Percentiles rank a stretch among this genome's conserved stretches.
These are phyloP conservation scores for Desoria tigrina DNA, from an alignment of 2,888 invertebrate genomes.

Conservation along the genomic window DNA sequence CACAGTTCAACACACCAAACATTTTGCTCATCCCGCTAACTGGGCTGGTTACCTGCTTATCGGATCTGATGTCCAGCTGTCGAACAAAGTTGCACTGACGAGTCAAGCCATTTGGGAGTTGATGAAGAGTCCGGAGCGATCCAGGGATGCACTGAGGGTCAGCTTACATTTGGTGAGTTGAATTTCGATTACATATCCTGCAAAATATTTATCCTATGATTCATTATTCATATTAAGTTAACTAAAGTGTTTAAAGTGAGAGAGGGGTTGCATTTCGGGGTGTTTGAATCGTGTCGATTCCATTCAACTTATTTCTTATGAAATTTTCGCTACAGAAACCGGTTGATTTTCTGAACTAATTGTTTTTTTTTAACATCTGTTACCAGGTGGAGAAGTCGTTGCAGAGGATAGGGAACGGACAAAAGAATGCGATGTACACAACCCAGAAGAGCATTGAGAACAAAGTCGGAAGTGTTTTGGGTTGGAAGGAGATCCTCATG, in stretches of 20 bases:
- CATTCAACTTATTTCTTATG: no score
- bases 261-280: no score
- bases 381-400: slow-evolving; percentile 80
- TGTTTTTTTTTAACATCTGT: no score
- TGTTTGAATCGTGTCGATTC: no score
- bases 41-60: slow-evolving; percentile 92
- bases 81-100: slow-evolving; percentile 93
- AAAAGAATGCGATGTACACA: slow-evolving; percentile 97
- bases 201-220: not conserved
- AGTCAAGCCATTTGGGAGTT: slow-evolving; percentile 90
- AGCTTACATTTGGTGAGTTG: slow-evolving; percentile 72
- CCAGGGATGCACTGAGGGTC: slow-evolving; percentile 87
- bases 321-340: not conserved
- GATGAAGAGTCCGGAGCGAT: slow-evolving; percentile 82
- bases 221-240: not conserved
- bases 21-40: slow-evolving; percentile 90
- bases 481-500: slow-evolving; percentile 90
- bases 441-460: slow-evolving; percentile 95
- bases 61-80: slow-evolving; percentile 84
- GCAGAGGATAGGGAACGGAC: slow-evolving; percentile 89
- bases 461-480: slow-evolving; percentile 69
- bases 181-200: not conserved
- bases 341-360: slow-evolving; percentile 14
- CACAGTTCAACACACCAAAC: slow-evolving; percentile 91
- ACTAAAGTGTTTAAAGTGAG: no score